Base-by-base conservation (phyloP, 2,113 vertebrate genomes). In the Enhydra lutris region DNA sequence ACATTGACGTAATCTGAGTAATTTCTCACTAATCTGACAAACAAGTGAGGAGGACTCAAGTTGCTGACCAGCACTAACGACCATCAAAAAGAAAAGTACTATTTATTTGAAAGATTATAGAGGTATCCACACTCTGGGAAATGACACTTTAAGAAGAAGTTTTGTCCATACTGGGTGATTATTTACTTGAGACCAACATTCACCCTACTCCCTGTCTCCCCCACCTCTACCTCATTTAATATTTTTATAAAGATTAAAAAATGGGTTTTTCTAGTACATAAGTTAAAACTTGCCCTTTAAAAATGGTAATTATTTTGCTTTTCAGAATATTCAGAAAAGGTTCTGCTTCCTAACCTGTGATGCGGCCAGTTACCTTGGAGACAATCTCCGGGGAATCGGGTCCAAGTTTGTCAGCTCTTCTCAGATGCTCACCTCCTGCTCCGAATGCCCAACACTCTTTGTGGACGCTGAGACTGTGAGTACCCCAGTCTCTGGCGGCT, bases 391-490 rank as follows among this genome's bases (percentile, higher is more conserved):
- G 90, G 99, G 99, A 89, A 99, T 99, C 69, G 99, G 99, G 42
- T 99, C 99, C 95, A 99, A 99, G 98, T 99, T 99, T 97, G 99
- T 99, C 95, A 99, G 99, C 97, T 99, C 99, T n/a, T 99, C 99
- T 39, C 99, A 99, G 97, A 99, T 99, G 99, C 98, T 99, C 74
- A 99, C 99, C 26, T 98, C 99, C 10, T 99, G 99, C 97, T 99
- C 99, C 0, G 99, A 99, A 93, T 99, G 99, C 95, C 99, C 99
- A 1, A 99, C 99, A 0, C 99, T 99, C 89, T 99, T 99, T 78
- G 99, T 99, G 79, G 99, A 99, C 94, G 99, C 99, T 0, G 99
- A 99, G 98, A 99, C 99, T 0, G 99, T 99, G 97, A 99, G 99
- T 99, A 97, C 95, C 86, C 91, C 57, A 24, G 50, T 2, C 59